Conservation (phyloP, 2,888 invertebrate species). For the Diaphora mendica region DNA sequence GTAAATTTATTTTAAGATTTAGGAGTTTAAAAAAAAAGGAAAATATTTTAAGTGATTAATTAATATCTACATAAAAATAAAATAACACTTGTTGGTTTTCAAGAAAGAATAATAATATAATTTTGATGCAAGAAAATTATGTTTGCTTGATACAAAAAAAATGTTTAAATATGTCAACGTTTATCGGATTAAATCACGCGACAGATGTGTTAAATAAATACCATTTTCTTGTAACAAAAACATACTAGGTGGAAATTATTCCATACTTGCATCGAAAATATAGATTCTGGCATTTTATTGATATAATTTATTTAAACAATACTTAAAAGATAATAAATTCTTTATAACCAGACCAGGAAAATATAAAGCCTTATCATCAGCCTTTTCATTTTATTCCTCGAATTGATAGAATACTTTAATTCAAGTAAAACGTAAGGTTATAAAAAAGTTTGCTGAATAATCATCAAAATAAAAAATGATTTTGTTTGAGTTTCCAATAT, state of each 20-base stretch:
- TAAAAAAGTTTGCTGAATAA: neutral
- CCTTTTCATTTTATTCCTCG: no score
- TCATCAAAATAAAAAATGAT: neutral
- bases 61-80: neutral
- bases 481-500: neutral
- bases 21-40: neutral
- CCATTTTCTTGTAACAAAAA: neutral
- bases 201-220: neutral
- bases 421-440: neutral
- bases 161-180: no score
- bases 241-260: neutral
- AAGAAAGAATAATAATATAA: neutral
- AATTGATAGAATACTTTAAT: neutral
- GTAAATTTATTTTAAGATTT: neutral
- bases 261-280: neutral
- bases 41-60: neutral
- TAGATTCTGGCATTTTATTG: neutral
- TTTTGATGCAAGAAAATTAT: no score
- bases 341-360: neutral
- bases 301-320: neutral
- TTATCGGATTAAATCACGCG: no score
- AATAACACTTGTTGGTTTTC: neutral
- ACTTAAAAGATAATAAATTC: no score
- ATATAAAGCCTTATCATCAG: neutral
- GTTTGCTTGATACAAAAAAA: no score